Evolutionary conservation across 2,113 vertebrate species (phyloP).

Genomic region (Enhydra lutris): DNA sequence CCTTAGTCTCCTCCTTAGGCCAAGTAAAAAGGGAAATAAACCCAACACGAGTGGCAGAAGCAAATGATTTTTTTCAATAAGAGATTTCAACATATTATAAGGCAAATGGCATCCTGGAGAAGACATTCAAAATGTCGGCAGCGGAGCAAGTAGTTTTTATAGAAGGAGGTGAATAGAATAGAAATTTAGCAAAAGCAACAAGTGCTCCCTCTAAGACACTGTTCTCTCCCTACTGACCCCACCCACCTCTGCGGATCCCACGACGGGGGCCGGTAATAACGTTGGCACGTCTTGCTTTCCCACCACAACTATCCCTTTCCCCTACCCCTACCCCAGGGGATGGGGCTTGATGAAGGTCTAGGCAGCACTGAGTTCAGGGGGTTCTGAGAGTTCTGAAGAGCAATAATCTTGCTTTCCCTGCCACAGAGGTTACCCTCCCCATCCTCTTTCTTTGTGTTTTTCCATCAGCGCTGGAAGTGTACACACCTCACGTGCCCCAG

Average conservation of each 20-base stretch:
- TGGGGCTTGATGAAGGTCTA: neutral
- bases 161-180: neutral
- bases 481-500: too few relatives aligned
- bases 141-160: neutral
- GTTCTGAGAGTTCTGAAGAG: neutral
- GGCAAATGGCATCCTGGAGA: neutral
- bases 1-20: neutral
- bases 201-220: neutral
- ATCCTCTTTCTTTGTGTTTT: neutral
- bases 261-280: neutral
- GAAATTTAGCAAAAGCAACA: neutral
- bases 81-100: neutral
- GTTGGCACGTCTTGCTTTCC: neutral
- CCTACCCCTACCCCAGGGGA: neutral
- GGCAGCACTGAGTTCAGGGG: neutral
- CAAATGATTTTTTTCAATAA: neutral
- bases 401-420: neutral
- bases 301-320: neutral
- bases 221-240: neutral
- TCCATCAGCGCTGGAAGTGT: neutral
- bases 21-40: neutral
- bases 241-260: too few relatives aligned
- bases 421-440: neutral
- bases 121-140: neutral
- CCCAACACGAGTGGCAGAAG: neutral